A percentile compares a stretch with the other conserved stretches of the same genome.
phyloP scores from a whole-genome alignment of 2,797 vertebrate genomes.

The Oreochromis mossambicus region DNA sequence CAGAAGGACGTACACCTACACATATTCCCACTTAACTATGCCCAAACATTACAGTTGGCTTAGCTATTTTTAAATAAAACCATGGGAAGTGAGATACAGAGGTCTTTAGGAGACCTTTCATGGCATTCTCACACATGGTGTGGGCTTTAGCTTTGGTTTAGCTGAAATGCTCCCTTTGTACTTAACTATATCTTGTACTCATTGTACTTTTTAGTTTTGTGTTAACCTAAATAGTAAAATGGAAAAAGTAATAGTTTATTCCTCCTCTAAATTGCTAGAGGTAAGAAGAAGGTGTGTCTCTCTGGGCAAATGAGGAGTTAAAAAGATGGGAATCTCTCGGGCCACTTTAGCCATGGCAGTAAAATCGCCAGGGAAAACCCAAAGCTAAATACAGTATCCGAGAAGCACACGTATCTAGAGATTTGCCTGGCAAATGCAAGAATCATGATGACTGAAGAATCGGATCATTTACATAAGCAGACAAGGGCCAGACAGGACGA shows the following conservation, averaged over 20 bases:
- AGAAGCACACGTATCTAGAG: constrained; percentile 4
- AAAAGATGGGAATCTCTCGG: not conserved
- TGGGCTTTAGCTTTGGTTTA: not conserved
- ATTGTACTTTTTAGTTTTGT: constrained; percentile 4
- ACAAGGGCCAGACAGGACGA: constrained; percentile 8
- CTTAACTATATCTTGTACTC: not conserved
- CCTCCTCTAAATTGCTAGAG: constrained; percentile 1
- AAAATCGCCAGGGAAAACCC: constrained; percentile 25
- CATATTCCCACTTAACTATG: not conserved
- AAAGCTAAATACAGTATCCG: constrained; percentile 38
- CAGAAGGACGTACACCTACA: not conserved
- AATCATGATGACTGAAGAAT: constrained; percentile 17
- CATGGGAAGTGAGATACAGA: not conserved
- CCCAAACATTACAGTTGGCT: not conserved
- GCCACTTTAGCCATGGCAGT: not conserved
- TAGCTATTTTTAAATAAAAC: constrained; percentile 27
- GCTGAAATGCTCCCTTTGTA: not conserved
- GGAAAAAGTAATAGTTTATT: constrained; percentile 7
- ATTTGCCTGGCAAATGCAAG: constrained; percentile 48
- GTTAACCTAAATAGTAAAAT: constrained; percentile 3
- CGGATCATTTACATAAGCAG: constrained; percentile 41
- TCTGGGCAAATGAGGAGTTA: not conserved
- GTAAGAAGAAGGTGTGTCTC: constrained; percentile 4
- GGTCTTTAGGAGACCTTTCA: constrained; percentile 5
- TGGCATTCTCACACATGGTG: constrained; percentile 6